Evolutionary conservation across 2,113 vertebrate species (phyloP).

Genomic region (Loxodonta africana): DNA sequence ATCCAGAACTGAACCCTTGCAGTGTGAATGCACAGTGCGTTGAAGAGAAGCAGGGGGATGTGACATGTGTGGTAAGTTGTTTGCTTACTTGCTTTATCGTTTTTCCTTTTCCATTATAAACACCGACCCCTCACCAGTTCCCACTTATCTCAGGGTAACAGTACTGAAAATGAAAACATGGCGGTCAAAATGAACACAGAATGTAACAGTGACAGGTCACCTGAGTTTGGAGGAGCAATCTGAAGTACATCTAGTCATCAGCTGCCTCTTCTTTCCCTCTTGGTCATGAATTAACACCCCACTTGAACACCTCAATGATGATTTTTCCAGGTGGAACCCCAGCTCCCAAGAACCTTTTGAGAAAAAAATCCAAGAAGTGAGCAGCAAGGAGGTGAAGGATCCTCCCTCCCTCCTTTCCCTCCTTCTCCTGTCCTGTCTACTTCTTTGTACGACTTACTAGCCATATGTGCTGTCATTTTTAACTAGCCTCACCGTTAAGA

Average conservation of each 20-base stretch:
- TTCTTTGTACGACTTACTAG: background rate
- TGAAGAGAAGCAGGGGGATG: slow-evolving; percentile 93
- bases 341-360: background rate
- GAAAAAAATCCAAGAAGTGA: background rate
- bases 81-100: background rate
- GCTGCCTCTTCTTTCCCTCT: background rate
- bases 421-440: background rate
- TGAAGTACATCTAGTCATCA: background rate
- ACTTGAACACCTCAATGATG: background rate
- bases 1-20: slow-evolving; percentile 93
- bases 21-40: slow-evolving; percentile 93
- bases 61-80: slow-evolving; percentile 93
- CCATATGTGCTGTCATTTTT: background rate
- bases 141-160: background rate
- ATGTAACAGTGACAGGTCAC: background rate
- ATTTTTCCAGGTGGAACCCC: background rate
- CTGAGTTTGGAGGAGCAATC: background rate
- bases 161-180: background rate
- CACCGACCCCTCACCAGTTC: background rate
- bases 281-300: rapidly evolving
- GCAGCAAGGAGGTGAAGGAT: no score
- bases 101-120: background rate
- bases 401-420: background rate
- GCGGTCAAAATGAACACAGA: background rate
- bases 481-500: background rate